These are phyloP conservation scores for Brachionichthys hirsutus DNA, from an alignment of 2,113 vertebrate species.

Conservation along the genomic window DNA sequence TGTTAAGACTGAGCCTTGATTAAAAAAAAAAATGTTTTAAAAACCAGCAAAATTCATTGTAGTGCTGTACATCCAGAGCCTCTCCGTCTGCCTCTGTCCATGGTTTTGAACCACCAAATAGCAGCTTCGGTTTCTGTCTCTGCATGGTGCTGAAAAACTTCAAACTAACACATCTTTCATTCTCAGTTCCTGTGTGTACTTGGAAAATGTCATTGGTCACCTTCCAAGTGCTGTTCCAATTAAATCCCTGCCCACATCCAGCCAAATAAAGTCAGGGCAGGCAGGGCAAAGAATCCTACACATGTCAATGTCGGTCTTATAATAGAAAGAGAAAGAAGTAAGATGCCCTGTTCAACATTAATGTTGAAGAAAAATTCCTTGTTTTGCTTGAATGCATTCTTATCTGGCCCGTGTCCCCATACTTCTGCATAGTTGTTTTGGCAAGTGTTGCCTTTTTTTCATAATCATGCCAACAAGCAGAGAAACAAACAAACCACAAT, in stretches of 20 bases:
- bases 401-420: no score
- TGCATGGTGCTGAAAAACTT: conserved; percentile 16
- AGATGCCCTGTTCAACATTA: not conserved
- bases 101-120: conserved; percentile 23
- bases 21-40: not conserved
- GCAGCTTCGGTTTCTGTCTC: not conserved
- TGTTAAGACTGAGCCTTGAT: conserved; percentile 15
- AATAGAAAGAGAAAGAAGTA: not conserved
- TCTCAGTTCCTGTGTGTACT: conserved; percentile 1
- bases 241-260: no score
- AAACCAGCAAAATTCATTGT: not conserved
- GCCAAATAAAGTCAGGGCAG: no score
- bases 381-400: no score
- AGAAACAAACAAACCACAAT: no score
- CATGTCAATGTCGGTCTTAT: no score
- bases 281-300: no score
- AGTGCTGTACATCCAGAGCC: conserved; percentile 3
- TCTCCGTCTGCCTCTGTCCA: conserved; percentile 22
- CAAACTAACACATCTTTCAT: not conserved
- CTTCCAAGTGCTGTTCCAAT: not conserved
- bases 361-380: not conserved
- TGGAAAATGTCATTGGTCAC: not conserved
- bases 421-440: no score
- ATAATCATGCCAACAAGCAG: no score
- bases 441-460: no score